Conservation (phyloP, 2,888 invertebrate species). For the Altica lythri region DNA sequence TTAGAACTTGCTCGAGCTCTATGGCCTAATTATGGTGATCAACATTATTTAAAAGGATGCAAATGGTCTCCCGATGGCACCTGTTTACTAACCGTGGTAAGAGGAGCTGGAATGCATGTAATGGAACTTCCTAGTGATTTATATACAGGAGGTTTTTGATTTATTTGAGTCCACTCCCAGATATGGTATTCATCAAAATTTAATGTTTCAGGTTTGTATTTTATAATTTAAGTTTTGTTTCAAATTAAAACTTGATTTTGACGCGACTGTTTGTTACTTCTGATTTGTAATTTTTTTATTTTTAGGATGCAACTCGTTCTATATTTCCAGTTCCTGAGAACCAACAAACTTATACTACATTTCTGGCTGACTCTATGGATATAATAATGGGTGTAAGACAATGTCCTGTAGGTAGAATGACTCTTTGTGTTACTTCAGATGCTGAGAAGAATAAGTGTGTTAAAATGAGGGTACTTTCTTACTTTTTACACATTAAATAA, state of each 20-base stretch:
- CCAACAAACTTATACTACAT: constrained; percentile 76
- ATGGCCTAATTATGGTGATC: too few species aligned
- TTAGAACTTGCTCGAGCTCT: too few species aligned
- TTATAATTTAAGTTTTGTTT: too few species aligned
- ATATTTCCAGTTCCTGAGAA: constrained; percentile 71
- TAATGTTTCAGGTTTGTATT: constrained; percentile 84
- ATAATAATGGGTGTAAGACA: constrained; percentile 75
- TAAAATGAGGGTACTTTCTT: constrained; percentile 79
- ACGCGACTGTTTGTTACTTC: not conserved
- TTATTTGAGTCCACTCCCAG: constrained; percentile 74
- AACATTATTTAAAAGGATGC: too few species aligned
- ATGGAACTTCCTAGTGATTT: too few species aligned
- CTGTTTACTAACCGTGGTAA: too few species aligned
- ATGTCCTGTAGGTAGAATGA: constrained; percentile 85
- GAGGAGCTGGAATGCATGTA: too few species aligned
- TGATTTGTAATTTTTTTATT: constrained; percentile 14
- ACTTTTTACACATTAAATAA: not conserved
- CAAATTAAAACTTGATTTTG: not conserved
- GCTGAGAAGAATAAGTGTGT: constrained; percentile 89
- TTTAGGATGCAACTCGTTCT: constrained; percentile 73
- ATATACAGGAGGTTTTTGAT: constrained; percentile 74
- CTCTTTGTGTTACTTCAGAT: constrained; percentile 89
- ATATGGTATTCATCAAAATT: constrained; percentile 72
- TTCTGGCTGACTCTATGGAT: constrained; percentile 70
- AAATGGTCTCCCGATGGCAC: too few species aligned